Conservation (phyloP, 2,797 vertebrate species). For the Helarctos malayanus region DNA sequence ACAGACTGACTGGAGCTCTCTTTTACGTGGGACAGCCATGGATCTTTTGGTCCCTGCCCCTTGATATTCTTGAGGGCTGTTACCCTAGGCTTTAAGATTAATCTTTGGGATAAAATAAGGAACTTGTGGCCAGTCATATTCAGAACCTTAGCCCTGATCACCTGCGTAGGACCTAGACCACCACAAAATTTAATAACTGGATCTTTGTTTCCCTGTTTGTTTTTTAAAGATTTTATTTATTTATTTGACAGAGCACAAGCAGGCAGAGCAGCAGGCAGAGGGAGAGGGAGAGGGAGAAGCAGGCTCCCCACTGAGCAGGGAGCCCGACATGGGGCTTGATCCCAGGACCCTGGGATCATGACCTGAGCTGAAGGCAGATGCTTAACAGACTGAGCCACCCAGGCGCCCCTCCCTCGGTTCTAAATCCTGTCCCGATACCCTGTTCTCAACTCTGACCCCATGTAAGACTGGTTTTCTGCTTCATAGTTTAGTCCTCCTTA, state of each 20-base stretch:
- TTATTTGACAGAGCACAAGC: no score
- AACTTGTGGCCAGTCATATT: background rate
- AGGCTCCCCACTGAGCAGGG: no score
- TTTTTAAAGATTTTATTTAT: no score
- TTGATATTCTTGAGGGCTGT: background rate
- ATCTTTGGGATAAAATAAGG: background rate
- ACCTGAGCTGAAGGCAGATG: no score
- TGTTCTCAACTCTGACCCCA: background rate
- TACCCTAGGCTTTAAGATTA: background rate
- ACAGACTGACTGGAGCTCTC: background rate
- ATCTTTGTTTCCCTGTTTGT: background rate
- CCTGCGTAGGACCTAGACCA: background rate
- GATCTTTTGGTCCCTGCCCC: background rate
- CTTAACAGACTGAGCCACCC: no score
- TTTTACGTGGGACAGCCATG: background rate
- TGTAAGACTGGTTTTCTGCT: background rate
- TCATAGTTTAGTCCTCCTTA: background rate
- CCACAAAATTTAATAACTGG: background rate
- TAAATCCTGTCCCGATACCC: background rate
- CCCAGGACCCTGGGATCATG: no score
- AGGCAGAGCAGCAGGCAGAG: no score
- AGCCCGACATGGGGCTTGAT: no score
- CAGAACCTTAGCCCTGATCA: background rate
- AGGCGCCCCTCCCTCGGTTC: background rate
- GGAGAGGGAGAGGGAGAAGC: no score